phyloP scores from a whole-genome alignment of 2,797 vertebrate genomes.

The Rhadinocentrus ornatus region DNA sequence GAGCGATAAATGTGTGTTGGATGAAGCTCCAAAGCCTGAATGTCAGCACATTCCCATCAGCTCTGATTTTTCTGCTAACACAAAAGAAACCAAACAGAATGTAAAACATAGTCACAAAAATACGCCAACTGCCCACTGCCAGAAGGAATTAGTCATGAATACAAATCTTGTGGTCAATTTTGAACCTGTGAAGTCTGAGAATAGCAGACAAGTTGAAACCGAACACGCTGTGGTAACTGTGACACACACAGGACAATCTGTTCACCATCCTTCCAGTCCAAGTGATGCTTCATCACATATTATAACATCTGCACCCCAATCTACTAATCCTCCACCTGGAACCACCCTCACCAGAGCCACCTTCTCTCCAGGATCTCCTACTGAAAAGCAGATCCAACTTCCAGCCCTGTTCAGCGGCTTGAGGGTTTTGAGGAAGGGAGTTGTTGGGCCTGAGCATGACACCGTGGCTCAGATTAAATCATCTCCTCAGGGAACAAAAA shows the following conservation, averaged over 20 bases:
- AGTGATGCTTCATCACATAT: constrained; percentile 17
- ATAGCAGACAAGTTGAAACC: constrained; percentile 4
- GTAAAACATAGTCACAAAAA: neutral
- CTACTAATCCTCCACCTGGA: constrained; percentile 26
- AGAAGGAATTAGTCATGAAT: neutral
- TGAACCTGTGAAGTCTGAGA: constrained; percentile 2
- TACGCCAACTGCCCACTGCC: neutral
- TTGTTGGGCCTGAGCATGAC: constrained; percentile 75
- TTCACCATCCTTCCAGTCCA: neutral
- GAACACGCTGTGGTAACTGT: constrained; percentile 30
- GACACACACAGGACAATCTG: constrained; percentile 12
- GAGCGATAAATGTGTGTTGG: neutral
- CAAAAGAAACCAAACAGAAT: neutral
- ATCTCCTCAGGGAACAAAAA: constrained; percentile 12
- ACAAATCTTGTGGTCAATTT: neutral
- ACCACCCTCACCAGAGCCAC: constrained; percentile 57
- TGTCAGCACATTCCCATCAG: constrained; percentile 29
- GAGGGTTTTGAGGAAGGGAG: constrained; percentile 87
- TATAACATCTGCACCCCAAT: neutral
- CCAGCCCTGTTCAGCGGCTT: constrained; percentile 90
- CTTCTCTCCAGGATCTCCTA: constrained; percentile 67
- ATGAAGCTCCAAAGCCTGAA: neutral
- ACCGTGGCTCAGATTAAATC: constrained; percentile 83
- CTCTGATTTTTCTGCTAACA: constrained; percentile 2
- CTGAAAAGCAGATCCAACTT: constrained; percentile 86